These are phyloP conservation scores for Caenorhabditis elegans DNA, from an alignment of 1,140 invertebrate species.

Conservation along the genomic window DNA sequence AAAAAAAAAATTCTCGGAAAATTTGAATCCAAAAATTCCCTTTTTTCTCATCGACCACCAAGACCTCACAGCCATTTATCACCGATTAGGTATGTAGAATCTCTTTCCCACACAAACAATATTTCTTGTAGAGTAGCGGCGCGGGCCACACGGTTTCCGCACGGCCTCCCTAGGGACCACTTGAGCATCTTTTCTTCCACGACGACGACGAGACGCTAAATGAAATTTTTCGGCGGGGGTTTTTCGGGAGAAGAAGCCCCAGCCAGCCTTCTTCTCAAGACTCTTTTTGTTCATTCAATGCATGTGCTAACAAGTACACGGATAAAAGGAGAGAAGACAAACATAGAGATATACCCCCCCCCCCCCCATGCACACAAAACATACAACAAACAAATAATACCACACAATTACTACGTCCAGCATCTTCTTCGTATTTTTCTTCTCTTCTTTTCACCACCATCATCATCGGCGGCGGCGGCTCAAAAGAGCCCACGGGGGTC, in stretches of 20 bases:
- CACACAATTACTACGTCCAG: constrained; percentile 24
- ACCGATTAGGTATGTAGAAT: not conserved
- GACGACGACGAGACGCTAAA: not conserved
- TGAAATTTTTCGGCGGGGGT: not conserved
- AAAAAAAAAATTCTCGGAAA: no score
- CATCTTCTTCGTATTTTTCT: not conserved
- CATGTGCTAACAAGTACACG: constrained; percentile 25
- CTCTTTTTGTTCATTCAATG: constrained; percentile 22
- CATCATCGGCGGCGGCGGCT: not conserved
- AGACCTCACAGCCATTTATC: not conserved
- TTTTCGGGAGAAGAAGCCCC: not conserved
- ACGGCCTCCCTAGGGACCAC: constrained; percentile 5
- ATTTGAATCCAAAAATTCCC: no score
- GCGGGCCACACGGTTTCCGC: no score
- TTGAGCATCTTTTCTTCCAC: not conserved
- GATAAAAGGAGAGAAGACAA: not conserved
- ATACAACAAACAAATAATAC: constrained; percentile 29
- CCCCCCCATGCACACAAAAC: no score
- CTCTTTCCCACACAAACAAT: no score
- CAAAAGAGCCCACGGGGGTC: not conserved
- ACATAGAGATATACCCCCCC: not conserved
- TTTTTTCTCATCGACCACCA: no score
- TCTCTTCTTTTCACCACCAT: not conserved
- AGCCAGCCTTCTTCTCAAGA: not conserved
- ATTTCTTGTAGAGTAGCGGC: no score